These are phyloP conservation scores for Ruditapes philippinarum DNA, from an alignment of 1,140 invertebrate genomes.

Conservation along the genomic window DNA sequence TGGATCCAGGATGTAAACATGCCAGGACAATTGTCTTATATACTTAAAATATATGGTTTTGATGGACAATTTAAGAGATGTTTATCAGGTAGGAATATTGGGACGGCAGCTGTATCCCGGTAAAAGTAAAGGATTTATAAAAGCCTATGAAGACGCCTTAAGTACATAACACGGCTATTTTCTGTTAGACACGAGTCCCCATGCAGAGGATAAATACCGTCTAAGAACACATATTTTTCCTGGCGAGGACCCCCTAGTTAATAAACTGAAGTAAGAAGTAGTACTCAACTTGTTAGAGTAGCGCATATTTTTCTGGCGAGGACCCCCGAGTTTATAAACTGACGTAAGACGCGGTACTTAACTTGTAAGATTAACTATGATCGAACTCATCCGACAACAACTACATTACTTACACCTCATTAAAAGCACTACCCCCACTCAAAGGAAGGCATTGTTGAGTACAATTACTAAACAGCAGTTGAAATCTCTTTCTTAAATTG, in stretches of 20 bases:
- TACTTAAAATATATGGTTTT: not conserved
- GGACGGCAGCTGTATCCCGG: slow-evolving; percentile 18
- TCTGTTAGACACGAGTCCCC: not conserved
- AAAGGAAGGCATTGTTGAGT: not conserved
- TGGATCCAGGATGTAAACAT: not conserved
- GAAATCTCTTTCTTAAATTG: not conserved
- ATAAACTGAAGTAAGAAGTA: not conserved
- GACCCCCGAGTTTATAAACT: not conserved
- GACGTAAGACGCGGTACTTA: too few relatives aligned
- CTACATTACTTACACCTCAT: not conserved
- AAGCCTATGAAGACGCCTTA: slow-evolving; percentile 42
- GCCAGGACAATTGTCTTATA: not conserved
- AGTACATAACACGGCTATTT: slow-evolving; percentile 2
- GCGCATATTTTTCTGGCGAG: slow-evolving; percentile 29
- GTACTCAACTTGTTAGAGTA: too few relatives aligned
- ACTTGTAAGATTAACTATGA: not conserved
- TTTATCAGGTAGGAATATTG: not conserved
- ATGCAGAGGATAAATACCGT: not conserved
- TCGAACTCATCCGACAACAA: not conserved
- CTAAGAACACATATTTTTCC: slow-evolving; percentile 32
- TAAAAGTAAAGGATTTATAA: not conserved
- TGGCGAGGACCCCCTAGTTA: slow-evolving; percentile 11
- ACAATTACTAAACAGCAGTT: not conserved
- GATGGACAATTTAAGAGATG: not conserved
- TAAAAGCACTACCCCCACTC: not conserved